These are phyloP conservation scores for Hermetia illucens DNA, from an alignment of 1,140 invertebrate genomes.

Conservation along the genomic window DNA sequence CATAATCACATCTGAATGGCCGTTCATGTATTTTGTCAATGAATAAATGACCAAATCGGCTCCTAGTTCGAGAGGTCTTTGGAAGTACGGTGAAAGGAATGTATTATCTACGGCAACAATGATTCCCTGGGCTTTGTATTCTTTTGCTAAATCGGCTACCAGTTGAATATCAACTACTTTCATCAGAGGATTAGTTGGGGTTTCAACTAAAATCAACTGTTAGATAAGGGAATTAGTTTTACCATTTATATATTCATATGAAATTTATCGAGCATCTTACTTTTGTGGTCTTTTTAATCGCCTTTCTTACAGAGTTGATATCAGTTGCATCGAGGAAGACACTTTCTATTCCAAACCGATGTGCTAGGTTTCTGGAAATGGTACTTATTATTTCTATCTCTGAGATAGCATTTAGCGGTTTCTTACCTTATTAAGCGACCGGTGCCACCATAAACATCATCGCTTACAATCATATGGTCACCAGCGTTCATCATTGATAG, in stretches of 20 bases:
- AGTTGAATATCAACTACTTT: slow-evolving; percentile 82
- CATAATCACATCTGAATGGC: slow-evolving; percentile 96
- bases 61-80: slow-evolving; percentile 79
- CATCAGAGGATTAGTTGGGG: slow-evolving; percentile 92
- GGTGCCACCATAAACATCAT: slow-evolving; percentile 95
- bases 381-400: not conserved
- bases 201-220: slow-evolving; percentile 91
- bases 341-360: slow-evolving; percentile 52
- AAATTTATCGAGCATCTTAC: slow-evolving; percentile 31
- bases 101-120: slow-evolving; percentile 94
- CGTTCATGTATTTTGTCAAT: slow-evolving; percentile 96
- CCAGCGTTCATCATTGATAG: slow-evolving; percentile 61
- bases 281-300: slow-evolving; percentile 74
- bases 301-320: slow-evolving; percentile 46
- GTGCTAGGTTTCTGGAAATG: slow-evolving; percentile 39
- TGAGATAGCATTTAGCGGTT: not conserved
- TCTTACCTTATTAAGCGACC: slow-evolving; percentile 36
- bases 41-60: slow-evolving; percentile 90
- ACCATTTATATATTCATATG: not conserved
- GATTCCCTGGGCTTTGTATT: slow-evolving; percentile 42
- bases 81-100: slow-evolving; percentile 90
- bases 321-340: slow-evolving; percentile 75
- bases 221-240: slow-evolving; percentile 15
- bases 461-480: slow-evolving; percentile 81
- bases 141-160: slow-evolving; percentile 48